Evolutionary conservation across 2,888 invertebrate genomes (phyloP), one percentile per base, ranked within the genome.

Genomic region (Tetragonula carbonaria): DNA sequence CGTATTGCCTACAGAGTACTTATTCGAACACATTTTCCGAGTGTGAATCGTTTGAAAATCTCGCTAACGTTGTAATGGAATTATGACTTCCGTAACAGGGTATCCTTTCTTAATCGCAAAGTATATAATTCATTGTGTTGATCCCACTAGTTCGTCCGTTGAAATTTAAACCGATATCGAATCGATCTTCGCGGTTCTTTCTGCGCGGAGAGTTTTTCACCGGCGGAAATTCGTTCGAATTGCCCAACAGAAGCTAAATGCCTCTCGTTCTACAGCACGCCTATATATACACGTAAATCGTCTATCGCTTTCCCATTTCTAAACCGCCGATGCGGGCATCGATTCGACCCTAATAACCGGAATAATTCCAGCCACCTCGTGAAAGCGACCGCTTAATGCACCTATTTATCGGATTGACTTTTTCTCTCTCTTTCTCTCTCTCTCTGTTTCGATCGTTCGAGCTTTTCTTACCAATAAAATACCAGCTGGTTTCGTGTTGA

Each of bases 211-310:
- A 13, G 53, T 72, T 81, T 65, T 84, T 67, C 66, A 84, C 82
- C 45, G 72, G 53, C 80, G 89, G 87, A 88, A 86, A 82, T 88
- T 84, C 89, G 87, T 72, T 65, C 70, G 59, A 77, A 65, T 23
- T 53, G 78, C 28, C 57, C 70, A 33, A 78, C 78, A 51, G 65
- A 53, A 75, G 72, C 76, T 67, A 62, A 82, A 80, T 57, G 70
- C 66, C 14, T 50, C 33, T 33, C 74, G 68, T 21, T 71, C 28
- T 28, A 28, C 28, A 28, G 28, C 74, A 84, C 51, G 50, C 70
- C 50, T 28, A 28, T 33, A 28, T 63, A 59, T 28, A 73, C 74
- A n/a, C 51, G n/a, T 38, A n/a, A 85, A 85, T 80, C 70, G 85
- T 74, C 77, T 73, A 80, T 85, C 86, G 78, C 50, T 85, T 76